Base-by-base conservation (phyloP, 2,888 invertebrate genomes). In the Aphrophora alni region DNA sequence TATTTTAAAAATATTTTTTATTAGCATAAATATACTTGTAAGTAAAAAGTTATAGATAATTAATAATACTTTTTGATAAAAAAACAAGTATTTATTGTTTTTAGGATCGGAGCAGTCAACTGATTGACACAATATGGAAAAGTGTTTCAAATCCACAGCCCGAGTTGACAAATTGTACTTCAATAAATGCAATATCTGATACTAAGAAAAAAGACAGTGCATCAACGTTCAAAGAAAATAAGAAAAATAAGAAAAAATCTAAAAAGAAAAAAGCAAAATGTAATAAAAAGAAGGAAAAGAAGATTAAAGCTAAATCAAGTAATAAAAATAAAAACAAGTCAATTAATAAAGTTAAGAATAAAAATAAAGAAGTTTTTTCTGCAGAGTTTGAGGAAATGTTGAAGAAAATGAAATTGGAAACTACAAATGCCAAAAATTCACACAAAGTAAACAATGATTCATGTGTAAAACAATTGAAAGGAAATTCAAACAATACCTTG, bases 131-230 rank as follows among this genome's bases (percentile, higher is more conserved):
- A n/a, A 78, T 71, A 51, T 72, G 72, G 78, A 27, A 12, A 27
- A 71, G 51, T 51, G 28, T 72, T 51, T 78, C 78, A 44, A 59
- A 78, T 14, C 28, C 38, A 44, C 24, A 71, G 21, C 25, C 77
- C 17, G 69, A 69, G 3, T 28, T 25, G 17, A 70, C 78, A 25
- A 59, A n/a, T n/a, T 28, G 51, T 21, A 25, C 72, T 44, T 25
- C 78, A 14, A n/a, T 72, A 28, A 28, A 28, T 21, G 28, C 59
- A 38, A 26, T 69, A 14, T 8, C 21, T 51, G 14, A 27, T 51
- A 59, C 24, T 25, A 7, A 38, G 2, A 12, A 33, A 25, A 38
- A 8, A 2, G n/a, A n/a, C n/a, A n/a, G n/a, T n/a, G n/a, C n/a
- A n/a, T n/a, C n/a, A n/a, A n/a, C n/a, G n/a, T n/a, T n/a, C n/a